Evolutionary conservation across 35 echinoderm and acorn worm species (phyloP).

Genomic region (Lytechinus variegatus): DNA sequence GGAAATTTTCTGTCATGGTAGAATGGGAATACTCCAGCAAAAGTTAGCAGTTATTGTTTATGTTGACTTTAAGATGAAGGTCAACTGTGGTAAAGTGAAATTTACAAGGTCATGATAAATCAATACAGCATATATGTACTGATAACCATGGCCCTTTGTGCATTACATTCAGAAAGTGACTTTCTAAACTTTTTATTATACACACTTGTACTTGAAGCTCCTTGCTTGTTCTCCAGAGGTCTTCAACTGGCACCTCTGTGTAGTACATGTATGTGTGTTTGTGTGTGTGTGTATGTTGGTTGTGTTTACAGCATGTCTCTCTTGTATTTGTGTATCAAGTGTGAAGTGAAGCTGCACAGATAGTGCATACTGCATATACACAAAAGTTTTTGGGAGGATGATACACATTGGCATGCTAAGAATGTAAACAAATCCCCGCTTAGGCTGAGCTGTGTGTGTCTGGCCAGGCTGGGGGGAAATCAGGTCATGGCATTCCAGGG

Average conservation of each 20-base stretch:
- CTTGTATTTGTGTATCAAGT: not conserved
- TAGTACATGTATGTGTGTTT: not conserved
- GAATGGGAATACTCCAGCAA: too few species aligned
- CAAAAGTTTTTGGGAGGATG: not conserved
- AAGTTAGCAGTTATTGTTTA: too few species aligned
- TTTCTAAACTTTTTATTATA: not conserved
- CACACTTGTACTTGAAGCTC: too few species aligned
- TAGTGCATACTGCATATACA: not conserved
- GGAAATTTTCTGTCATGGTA: too few species aligned
- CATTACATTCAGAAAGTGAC: not conserved
- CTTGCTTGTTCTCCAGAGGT: too few species aligned
- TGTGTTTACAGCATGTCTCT: not conserved
- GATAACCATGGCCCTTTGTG: not conserved
- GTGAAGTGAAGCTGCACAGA: too few species aligned
- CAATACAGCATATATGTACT: not conserved
- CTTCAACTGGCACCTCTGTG: too few species aligned
- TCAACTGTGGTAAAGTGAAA: too few species aligned
- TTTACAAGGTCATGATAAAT: not conserved
- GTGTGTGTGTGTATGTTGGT: not conserved
- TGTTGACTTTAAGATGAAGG: too few species aligned
- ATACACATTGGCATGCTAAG: not conserved
- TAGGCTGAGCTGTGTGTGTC: not conserved
- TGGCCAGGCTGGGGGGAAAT: not conserved
- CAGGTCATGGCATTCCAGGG: not conserved
- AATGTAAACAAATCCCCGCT: constrained; percentile 43